A percentile compares a stretch with the other conserved stretches of the same genome.
phyloP scores from a whole-genome alignment of 2,888 invertebrate species.

The Lasioglossum morio region DNA sequence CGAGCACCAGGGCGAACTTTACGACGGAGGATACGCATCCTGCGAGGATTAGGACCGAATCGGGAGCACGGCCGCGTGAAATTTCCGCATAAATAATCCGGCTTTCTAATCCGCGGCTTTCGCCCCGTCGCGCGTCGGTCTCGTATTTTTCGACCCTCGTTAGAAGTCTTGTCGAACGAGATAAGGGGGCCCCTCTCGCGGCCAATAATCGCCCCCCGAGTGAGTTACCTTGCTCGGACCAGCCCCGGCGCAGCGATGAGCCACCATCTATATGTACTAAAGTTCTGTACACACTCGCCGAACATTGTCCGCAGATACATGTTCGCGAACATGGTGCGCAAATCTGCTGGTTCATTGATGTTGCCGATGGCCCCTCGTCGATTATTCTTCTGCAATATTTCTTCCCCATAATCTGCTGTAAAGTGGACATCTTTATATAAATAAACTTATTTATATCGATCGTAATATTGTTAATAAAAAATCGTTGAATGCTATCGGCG shows the following conservation, averaged over 20 bases:
- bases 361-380: neutral
- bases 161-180: conserved; percentile 51
- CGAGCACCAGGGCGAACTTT: conserved; percentile 7
- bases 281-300: neutral
- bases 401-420: neutral
- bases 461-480: no score
- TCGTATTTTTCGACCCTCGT: conserved; percentile 53
- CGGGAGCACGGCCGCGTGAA: conserved; percentile 51
- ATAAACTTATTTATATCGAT: no score
- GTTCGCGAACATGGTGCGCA: neutral
- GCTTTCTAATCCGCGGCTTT: conserved; percentile 58
- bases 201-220: conserved; percentile 23
- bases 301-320: neutral
- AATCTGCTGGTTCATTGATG: neutral
- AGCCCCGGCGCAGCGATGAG: neutral
- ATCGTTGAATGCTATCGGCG: no score
- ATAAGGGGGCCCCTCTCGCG: conserved; percentile 14
- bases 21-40: conserved; percentile 39
- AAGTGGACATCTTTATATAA: neutral
- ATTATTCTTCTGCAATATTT: neutral
- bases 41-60: conserved; percentile 47
- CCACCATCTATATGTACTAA: neutral
- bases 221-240: conserved; percentile 2
- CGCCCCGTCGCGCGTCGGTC: conserved; percentile 42
- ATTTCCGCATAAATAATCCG: conserved; percentile 63